Percentiles rank a stretch among this genome's conserved stretches.
These are phyloP conservation scores for Alouatta palliata DNA, from an alignment of 2,113 vertebrate genomes.

Conservation along the genomic window DNA sequence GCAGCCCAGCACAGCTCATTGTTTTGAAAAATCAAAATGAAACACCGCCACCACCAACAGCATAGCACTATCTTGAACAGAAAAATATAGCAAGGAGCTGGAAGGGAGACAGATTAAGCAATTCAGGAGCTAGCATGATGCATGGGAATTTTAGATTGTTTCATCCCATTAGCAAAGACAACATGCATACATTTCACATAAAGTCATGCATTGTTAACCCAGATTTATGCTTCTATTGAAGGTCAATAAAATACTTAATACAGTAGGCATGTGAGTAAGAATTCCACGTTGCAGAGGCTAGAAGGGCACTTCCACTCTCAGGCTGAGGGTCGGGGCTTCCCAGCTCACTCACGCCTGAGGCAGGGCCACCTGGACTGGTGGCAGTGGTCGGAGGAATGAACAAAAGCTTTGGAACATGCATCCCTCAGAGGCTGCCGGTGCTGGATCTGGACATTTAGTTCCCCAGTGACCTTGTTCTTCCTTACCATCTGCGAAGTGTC, in stretches of 20 bases:
- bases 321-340: background rate
- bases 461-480: background rate
- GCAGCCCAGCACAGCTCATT: background rate
- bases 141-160: slow-evolving; percentile 3
- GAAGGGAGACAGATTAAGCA: background rate
- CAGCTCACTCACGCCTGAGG: background rate
- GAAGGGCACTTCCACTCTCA: background rate
- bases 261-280: background rate
- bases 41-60: background rate
- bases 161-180: background rate
- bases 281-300: background rate
- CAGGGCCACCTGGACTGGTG: background rate
- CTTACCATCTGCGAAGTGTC: background rate
- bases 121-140: background rate
- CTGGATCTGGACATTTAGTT: too few species aligned
- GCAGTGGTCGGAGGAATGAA: background rate
- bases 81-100: background rate
- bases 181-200: background rate
- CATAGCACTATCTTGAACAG: background rate
- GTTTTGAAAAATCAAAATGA: slow-evolving; percentile 20
- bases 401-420: background rate
- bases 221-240: background rate
- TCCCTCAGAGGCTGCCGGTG: background rate
- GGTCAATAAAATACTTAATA: background rate
- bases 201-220: background rate